A percentile compares a stretch with the other conserved stretches of the same genome.
phyloP scores from a whole-genome alignment of 1,140 invertebrate genomes.

The Argopecten irradians region DNA sequence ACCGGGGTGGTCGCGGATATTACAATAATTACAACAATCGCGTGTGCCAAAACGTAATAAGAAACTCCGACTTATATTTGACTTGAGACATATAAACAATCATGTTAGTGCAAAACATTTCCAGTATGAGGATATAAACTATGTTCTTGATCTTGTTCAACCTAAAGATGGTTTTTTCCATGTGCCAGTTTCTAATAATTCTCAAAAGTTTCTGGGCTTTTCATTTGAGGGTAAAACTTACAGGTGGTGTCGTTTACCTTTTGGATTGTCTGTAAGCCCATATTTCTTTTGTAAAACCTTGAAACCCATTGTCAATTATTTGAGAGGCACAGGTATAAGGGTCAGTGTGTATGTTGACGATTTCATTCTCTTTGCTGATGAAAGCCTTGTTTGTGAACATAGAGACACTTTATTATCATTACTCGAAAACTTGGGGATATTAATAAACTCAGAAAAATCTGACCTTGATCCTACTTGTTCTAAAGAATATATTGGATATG shows the following conservation, averaged over 20 bases:
- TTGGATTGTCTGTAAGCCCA: conserved; percentile 42
- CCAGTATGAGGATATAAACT: conserved; percentile 41
- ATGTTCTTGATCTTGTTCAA: conserved; percentile 32
- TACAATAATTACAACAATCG: too few species aligned
- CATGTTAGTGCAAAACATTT: not conserved
- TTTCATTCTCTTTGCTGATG: conserved; percentile 43
- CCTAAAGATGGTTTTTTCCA: conserved; percentile 48
- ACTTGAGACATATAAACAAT: conserved; percentile 11
- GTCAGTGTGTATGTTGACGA: conserved; percentile 54
- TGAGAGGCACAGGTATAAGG: conserved; percentile 34
- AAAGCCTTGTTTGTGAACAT: not conserved
- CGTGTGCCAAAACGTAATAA: conserved; percentile 33
- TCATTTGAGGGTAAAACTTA: conserved; percentile 26
- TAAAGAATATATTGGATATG: conserved; percentile 45
- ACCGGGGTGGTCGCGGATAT: too few species aligned
- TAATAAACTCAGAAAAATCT: conserved; percentile 48
- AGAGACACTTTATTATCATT: not conserved
- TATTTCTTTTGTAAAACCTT: conserved; percentile 45
- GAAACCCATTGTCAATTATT: conserved; percentile 39
- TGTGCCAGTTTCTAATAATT: conserved; percentile 30
- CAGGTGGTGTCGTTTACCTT: conserved; percentile 40
- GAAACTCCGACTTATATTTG: conserved; percentile 25
- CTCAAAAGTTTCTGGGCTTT: conserved; percentile 26
- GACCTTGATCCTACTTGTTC: conserved; percentile 25
- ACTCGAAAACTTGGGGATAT: conserved; percentile 24